phyloP scores from a whole-genome alignment of 2,113 vertebrate genomes.

The Paramisgurnus dabryanus region DNA sequence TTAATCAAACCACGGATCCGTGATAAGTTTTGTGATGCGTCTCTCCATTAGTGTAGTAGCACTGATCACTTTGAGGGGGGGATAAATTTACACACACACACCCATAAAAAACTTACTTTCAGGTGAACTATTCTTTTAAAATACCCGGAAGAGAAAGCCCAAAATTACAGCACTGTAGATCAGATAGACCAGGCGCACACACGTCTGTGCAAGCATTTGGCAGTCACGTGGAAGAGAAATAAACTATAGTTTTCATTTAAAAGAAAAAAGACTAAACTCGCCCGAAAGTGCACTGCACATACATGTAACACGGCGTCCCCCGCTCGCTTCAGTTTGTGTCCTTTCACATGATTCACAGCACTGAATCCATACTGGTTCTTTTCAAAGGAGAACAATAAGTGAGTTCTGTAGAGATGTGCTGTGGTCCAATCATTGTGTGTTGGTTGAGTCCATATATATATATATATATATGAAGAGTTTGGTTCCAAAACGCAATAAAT shows the following conservation, averaged over 20 bases:
- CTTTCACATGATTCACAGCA: conserved; percentile 4
- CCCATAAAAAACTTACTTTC: too few relatives aligned
- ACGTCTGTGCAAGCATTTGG: conserved; percentile 66
- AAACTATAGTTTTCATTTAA: conserved; percentile 1
- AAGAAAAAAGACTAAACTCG: neutral
- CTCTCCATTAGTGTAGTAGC: too few relatives aligned
- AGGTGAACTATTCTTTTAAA: neutral
- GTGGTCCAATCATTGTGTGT: conserved; percentile 18
- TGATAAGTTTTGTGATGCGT: too few relatives aligned
- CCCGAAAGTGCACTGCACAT: neutral
- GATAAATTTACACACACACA: too few relatives aligned
- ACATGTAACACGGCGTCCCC: neutral
- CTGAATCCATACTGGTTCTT: neutral
- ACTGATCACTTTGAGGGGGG: too few relatives aligned
- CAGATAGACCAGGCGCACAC: conserved; percentile 49
- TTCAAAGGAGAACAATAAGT: conserved; percentile 15
- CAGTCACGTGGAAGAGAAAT: conserved; percentile 57
- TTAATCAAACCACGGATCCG: too few relatives aligned
- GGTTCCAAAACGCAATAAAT: too few relatives aligned
- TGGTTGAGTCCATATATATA: conserved; percentile 27
- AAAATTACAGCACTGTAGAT: conserved; percentile 54
- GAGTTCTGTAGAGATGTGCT: conserved; percentile 20
- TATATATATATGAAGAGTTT: too few relatives aligned
- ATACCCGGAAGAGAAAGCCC: conserved; percentile 59
- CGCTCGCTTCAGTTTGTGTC: neutral